Conservation (phyloP, 2,113 vertebrate species). For the Microcebus griseorufus region DNA sequence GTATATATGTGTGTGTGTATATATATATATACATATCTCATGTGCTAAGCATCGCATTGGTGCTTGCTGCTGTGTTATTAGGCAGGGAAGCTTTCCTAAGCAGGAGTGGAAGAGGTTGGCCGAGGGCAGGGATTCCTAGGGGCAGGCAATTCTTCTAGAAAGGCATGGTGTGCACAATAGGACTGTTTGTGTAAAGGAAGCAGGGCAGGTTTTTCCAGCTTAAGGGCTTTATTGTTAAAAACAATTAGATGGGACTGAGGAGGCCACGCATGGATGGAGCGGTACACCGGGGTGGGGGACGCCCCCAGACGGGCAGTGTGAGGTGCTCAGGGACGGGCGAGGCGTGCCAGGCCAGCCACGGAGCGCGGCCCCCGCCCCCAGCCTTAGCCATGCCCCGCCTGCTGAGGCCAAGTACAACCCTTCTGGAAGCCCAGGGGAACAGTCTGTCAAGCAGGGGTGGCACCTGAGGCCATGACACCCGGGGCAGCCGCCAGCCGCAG, state of each 20-base stretch:
- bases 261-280: background rate
- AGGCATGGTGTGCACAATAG: background rate
- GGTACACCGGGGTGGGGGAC: background rate
- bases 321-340: background rate
- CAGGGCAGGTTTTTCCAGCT: background rate
- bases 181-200: background rate
- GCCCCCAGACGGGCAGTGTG: no score
- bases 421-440: background rate
- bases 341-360: background rate
- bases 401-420: rapidly evolving
- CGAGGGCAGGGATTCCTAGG: background rate
- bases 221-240: background rate
- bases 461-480: background rate
- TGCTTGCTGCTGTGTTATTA: background rate
- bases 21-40: no score
- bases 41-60: background rate
- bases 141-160: background rate
- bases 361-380: no score
- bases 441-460: background rate
- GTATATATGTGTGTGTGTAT: no score
- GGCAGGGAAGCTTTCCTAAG: background rate
- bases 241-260: background rate
- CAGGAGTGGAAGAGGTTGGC: background rate
- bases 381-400: background rate
- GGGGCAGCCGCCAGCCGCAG: background rate